A percentile compares a stretch with the other conserved stretches of the same genome.
Evolutionary conservation across 2,797 vertebrate genomes (phyloP).

Genomic region (Poliocrania exsul): DNA sequence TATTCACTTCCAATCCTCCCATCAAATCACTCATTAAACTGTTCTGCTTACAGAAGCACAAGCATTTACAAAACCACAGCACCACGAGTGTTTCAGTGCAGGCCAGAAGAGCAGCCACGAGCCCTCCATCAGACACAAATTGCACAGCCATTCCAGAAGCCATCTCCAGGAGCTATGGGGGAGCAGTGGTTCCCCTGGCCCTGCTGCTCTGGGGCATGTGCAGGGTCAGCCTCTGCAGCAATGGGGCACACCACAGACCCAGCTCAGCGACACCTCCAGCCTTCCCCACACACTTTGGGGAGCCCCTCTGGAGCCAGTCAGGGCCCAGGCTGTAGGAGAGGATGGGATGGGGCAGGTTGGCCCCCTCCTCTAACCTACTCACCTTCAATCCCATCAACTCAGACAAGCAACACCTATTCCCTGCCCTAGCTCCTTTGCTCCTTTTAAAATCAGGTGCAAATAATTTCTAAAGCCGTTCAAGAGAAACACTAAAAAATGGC

Average conservation of each 20-base stretch:
- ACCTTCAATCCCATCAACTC: fast-evolving
- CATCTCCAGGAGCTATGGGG: fast-evolving
- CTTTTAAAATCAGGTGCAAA: background rate
- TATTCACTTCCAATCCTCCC: background rate
- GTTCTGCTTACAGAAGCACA: background rate
- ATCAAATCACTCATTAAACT: background rate
- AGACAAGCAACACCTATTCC: fast-evolving
- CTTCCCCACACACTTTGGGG: fast-evolving
- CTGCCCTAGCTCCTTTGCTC: background rate
- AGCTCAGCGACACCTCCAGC: fast-evolving
- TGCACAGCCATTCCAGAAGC: fast-evolving
- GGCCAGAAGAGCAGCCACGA: fast-evolving
- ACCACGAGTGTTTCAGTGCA: fast-evolving
- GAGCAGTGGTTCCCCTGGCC: fast-evolving
- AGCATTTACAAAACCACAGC: background rate
- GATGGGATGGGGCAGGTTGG: background rate
- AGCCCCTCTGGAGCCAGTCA: fast-evolving
- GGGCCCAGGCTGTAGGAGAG: too few species aligned
- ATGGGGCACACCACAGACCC: fast-evolving
- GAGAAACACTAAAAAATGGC: background rate
- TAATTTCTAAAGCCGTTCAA: background rate
- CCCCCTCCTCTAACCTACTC: background rate
- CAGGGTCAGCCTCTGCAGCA: background rate
- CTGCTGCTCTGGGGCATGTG: fast-evolving
- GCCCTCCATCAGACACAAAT: fast-evolving